Percentiles rank a stretch among this genome's conserved stretches.
These are phyloP conservation scores for Agriopis leucophaearia DNA, from an alignment of 2,888 invertebrate genomes.

Conservation along the genomic window DNA sequence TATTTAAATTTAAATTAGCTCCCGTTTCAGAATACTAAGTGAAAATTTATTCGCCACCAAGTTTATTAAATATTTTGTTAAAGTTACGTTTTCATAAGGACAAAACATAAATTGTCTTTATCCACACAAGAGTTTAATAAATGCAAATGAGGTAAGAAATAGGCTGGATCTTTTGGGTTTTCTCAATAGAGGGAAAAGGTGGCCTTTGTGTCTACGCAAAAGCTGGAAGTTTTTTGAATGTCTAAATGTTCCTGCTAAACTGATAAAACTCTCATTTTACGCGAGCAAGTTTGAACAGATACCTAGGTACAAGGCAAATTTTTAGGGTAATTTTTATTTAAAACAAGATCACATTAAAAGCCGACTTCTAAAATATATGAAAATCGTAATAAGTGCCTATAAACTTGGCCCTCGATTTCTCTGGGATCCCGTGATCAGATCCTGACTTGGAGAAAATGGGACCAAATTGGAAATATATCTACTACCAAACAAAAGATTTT, in stretches of 20 bases:
- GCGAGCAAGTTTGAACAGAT: slow-evolving; percentile 1
- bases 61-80: slow-evolving; percentile 27
- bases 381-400: no score
- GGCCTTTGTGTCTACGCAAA: slow-evolving; percentile 3
- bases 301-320: no score
- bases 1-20: slow-evolving; percentile 28
- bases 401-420: no score
- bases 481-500: no score
- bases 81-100: slow-evolving; percentile 33
- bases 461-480: no score
- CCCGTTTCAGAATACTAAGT: slow-evolving; percentile 24
- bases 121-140: slow-evolving; percentile 33
- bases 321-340: neutral
- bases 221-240: slow-evolving; percentile 1
- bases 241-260: slow-evolving; percentile 3
- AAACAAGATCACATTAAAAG: no score
- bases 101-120: slow-evolving; percentile 32
- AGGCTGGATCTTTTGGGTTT: slow-evolving; percentile 12
- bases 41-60: slow-evolving; percentile 12
- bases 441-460: no score
- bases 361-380: no score
- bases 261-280: slow-evolving; percentile 12
- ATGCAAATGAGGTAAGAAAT: slow-evolving; percentile 22
- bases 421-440: no score
- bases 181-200: slow-evolving; percentile 19